phyloP scores from a whole-genome alignment of 2,797 vertebrate genomes.

The Neosilurus mollespiculum region DNA sequence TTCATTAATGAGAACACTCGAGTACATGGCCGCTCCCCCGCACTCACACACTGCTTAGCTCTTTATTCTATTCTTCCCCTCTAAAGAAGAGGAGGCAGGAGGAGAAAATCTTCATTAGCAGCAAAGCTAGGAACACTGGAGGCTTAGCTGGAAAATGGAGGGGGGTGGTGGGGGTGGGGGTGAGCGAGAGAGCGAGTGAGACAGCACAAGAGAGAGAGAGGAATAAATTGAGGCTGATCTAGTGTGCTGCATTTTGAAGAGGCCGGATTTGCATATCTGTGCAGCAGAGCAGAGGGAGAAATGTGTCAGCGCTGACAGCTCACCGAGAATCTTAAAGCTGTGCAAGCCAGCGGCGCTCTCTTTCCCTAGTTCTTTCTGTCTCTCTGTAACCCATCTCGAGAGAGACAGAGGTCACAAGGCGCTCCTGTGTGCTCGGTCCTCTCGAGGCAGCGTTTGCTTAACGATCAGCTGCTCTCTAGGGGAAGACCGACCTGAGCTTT shows the following conservation, averaged over 20 bases:
- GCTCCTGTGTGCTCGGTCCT: slow-evolving; percentile 68
- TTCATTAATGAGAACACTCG: slow-evolving; percentile 58
- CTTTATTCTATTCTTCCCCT: slow-evolving; percentile 60
- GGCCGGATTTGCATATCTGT: slow-evolving; percentile 79
- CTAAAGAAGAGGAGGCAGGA: slow-evolving; percentile 58
- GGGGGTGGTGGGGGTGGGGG: slow-evolving; percentile 49
- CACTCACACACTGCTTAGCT: slow-evolving; percentile 54
- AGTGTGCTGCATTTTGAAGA: slow-evolving; percentile 76
- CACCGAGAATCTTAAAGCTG: slow-evolving; percentile 77
- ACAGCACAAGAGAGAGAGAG: slow-evolving; percentile 62
- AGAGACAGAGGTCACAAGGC: slow-evolving; percentile 62
- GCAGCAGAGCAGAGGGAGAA: slow-evolving; percentile 79
- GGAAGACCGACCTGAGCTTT: slow-evolving; percentile 57
- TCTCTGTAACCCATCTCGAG: slow-evolving; percentile 41
- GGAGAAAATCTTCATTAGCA: slow-evolving; percentile 56
- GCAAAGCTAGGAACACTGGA: slow-evolving; percentile 46
- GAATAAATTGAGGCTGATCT: slow-evolving; percentile 81
- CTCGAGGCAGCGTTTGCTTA: slow-evolving; percentile 71
- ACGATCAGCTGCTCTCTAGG: slow-evolving; percentile 69
- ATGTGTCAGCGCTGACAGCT: slow-evolving; percentile 79
- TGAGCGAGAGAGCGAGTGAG: slow-evolving; percentile 49
- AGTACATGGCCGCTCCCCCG: slow-evolving; percentile 52
- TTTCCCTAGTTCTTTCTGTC: slow-evolving; percentile 25
- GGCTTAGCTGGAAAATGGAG: slow-evolving; percentile 54
- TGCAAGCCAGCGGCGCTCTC: slow-evolving; percentile 66